Base-by-base conservation (phyloP, 2,888 invertebrate genomes). In the Poecilus cupreus region DNA sequence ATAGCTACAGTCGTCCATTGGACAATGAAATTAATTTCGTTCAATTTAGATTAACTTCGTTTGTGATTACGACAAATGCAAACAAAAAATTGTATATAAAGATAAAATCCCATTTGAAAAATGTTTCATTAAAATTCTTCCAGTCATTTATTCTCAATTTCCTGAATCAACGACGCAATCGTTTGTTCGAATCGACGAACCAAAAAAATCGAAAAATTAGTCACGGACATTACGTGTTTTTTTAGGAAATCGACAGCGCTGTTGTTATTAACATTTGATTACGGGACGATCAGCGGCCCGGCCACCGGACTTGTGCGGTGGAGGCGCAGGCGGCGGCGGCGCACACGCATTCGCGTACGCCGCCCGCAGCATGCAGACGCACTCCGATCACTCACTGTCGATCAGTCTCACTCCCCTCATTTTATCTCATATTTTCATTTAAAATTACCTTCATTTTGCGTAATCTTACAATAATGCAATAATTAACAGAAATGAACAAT, bases 1-100 rank as follows among this genome's bases (percentile, higher is more conserved):
- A 77, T 77, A 57, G 77, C 77, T 77, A 77, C 79, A 79, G 68
- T 68, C 79, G 74, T 60, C 80, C 80, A 81, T 74, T 60, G 82
- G 84, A 87, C 88, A 88, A 89, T 88, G 87, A 88, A 89, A 88
- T 89, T 88, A 89, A 89, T 89, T 89, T 88, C 86, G 86, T 88
- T 87, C 88, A 88, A 89, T 89, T 88, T 87, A 87, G 88, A 89
- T 89, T 88, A 89, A 88, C 88, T 88, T 87, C 86, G 88, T 87
- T 88, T 87, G 87, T 87, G 88, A 88, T 88, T 88, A 87, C 86
- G 85, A 84, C 85, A 85, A 88, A 87, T 87, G 86, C 86, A 87
- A 86, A 87, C 86, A 87, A 85, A 84, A 84, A 84, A 74, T 81
- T 81, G 80, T 54, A 85, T 85, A 85, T 86, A 86, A 87, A 87